phyloP scores from a whole-genome alignment of 2,888 invertebrate species.

The Drosophila robusta region DNA sequence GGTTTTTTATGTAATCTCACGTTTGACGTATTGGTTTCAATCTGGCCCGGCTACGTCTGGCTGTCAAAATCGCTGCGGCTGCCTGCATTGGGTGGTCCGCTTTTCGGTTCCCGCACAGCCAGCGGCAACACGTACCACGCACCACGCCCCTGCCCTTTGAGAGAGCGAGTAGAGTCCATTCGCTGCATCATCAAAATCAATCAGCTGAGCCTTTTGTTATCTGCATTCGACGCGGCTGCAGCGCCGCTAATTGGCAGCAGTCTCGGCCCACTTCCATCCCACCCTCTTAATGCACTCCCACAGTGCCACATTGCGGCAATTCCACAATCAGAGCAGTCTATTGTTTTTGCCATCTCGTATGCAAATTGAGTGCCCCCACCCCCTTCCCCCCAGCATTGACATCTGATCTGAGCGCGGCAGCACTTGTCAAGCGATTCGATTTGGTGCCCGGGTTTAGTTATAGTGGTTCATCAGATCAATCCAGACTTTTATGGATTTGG shows the following conservation, averaged over 20 bases:
- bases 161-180: not conserved
- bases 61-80: slow-evolving; percentile 49
- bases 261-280: slow-evolving; percentile 5
- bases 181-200: slow-evolving; percentile 64
- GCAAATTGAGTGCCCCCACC: slow-evolving; percentile 48
- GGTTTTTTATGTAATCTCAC: slow-evolving; percentile 81
- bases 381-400: slow-evolving; percentile 21
- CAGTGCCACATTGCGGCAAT: slow-evolving; percentile 16
- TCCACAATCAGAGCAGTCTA: slow-evolving; percentile 53
- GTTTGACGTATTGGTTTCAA: slow-evolving; percentile 81
- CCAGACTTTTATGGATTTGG: not conserved
- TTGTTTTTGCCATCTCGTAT: slow-evolving; percentile 57
- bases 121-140: slow-evolving; percentile 63
- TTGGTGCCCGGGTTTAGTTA: slow-evolving; percentile 34
- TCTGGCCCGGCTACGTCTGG: slow-evolving; percentile 33
- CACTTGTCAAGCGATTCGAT: slow-evolving; percentile 69
- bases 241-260: slow-evolving; percentile 65
- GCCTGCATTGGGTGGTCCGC: slow-evolving; percentile 69
- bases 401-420: slow-evolving; percentile 35
- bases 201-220: slow-evolving; percentile 61
- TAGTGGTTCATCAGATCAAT: slow-evolving; percentile 49
- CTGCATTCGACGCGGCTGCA: slow-evolving; percentile 63
- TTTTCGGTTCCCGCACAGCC: slow-evolving; percentile 17
- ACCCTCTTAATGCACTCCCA: not conserved
- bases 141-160: not conserved